Evolutionary conservation across 2,888 invertebrate genomes (phyloP).

Genomic region (Taenaris catops): DNA sequence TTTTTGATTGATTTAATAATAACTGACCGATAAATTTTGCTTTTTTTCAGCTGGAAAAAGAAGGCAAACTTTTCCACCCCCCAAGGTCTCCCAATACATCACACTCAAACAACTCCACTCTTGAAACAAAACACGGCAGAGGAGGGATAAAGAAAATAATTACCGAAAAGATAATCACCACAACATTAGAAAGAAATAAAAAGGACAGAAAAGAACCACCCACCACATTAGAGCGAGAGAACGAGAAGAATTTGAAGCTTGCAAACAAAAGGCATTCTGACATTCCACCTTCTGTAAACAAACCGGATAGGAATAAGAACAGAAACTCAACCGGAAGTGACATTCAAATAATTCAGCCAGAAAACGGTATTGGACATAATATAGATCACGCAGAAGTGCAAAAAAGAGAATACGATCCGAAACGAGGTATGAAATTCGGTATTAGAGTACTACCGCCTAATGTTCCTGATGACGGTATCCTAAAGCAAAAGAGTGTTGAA

Average conservation of each 20-base stretch:
- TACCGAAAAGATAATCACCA: slow-evolving; percentile 66
- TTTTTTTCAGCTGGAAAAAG: slow-evolving; percentile 71
- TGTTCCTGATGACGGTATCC: slow-evolving; percentile 71
- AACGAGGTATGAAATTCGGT: slow-evolving; percentile 83
- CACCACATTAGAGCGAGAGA: slow-evolving; percentile 69
- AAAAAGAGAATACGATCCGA: slow-evolving; percentile 77
- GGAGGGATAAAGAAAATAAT: slow-evolving; percentile 72
- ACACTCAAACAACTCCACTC: slow-evolving; percentile 68
- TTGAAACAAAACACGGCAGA: slow-evolving; percentile 68
- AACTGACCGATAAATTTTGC: too few species aligned
- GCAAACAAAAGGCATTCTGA: slow-evolving; percentile 60
- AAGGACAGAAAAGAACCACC: slow-evolving; percentile 62
- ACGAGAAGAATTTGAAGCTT: slow-evolving; percentile 67
- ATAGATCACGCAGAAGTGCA: slow-evolving; percentile 73
- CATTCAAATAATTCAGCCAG: slow-evolving; percentile 61
- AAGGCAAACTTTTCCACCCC: slow-evolving; percentile 63
- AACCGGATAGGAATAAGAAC: slow-evolving; percentile 60
- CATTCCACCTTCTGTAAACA: slow-evolving; percentile 42
- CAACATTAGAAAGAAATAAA: slow-evolving; percentile 67
- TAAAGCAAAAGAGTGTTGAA: slow-evolving; percentile 65
- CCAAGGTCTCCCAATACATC: slow-evolving; percentile 66
- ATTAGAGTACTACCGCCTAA: slow-evolving; percentile 83
- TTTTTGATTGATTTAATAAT: too few species aligned
- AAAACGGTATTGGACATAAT: slow-evolving; percentile 50
- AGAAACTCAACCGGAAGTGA: slow-evolving; percentile 60